Evolutionary conservation across 1,140 invertebrate genomes (phyloP), one percentile per base, ranked within the genome.

Genomic region (Helicorthomorpha holstii): DNA sequence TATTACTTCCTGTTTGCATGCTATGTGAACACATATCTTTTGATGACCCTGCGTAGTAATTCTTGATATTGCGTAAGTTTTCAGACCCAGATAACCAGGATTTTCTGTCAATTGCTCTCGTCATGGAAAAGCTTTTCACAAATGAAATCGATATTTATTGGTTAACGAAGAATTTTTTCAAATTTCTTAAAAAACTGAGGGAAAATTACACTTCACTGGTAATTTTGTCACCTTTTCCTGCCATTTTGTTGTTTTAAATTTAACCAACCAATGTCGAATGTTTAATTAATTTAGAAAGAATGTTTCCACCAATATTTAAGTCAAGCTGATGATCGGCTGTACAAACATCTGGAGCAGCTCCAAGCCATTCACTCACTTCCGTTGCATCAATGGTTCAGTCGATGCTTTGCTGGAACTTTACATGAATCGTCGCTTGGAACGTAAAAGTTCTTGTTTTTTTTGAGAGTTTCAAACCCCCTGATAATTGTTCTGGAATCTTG

Each of bases 401-500:
- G 75, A 44, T 84, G 81, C 64, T 88, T 88, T 73, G 81, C 85
- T 53, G 79, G 79, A 42, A 70, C 85, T 16, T 71, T 91, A 41
- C 80, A 80, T 60, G 78, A 85, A 60, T 77, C 76, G 41, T 79
- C 82, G 21, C 70, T 90, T 54, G 29, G 79, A 77, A 58, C 83
- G 82, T 34, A 16, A 34, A 16, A 7, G 16, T 34, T 7, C 16
- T 34, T 34, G 7, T 16, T 16, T 34, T 34, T 34, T 34, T 34
- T 34, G 29, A 16, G 16, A 7, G 29, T 14, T n/a, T n/a, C n/a
- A n/a, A n/a, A n/a, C n/a, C n/a, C n/a, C n/a, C n/a, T n/a, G n/a
- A n/a, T n/a, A n/a, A n/a, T n/a, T n/a, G n/a, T n/a, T n/a, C n/a
- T n/a, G 54, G 23, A 50, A 22, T 50, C 29, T 12, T 26, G 50